Evolutionary conservation across 2,888 invertebrate genomes (phyloP).

Genomic region (Drosophila differens): DNA sequence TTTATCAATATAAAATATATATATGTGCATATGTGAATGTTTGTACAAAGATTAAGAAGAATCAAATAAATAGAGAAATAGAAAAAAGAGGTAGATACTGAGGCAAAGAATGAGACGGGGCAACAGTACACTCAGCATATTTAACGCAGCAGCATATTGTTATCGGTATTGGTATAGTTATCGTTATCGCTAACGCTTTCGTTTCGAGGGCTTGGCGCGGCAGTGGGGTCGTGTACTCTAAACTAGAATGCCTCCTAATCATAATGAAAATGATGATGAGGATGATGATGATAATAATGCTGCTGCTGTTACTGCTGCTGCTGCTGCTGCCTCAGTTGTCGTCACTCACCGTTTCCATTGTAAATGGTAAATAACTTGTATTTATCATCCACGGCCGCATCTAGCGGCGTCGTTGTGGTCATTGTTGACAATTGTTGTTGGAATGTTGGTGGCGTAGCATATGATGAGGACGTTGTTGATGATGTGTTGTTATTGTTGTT

Average conservation of each 20-base stretch:
- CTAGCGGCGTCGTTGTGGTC: constrained; percentile 72
- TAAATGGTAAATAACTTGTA: constrained; percentile 85
- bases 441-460: constrained; percentile 73
- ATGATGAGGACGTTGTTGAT: constrained; percentile 74
- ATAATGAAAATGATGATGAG: background rate
- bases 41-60: constrained; percentile 1
- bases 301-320: background rate
- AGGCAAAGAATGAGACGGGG: constrained; percentile 17
- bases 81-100: constrained; percentile 16
- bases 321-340: constrained; percentile 17
- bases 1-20: constrained; percentile 2
- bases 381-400: constrained; percentile 83
- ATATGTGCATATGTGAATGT: background rate
- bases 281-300: background rate
- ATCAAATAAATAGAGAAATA: constrained; percentile 4
- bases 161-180: constrained; percentile 11
- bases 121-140: constrained; percentile 33
- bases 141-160: constrained; percentile 28
- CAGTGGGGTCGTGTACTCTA: background rate
- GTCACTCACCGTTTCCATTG: constrained; percentile 85
- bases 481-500: constrained; percentile 53
- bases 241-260: constrained; percentile 6
- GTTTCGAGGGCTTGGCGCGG: background rate
- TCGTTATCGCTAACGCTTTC: background rate
- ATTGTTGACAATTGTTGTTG: constrained; percentile 79